Percentiles rank a stretch among this genome's conserved stretches.
These are phyloP conservation scores for Drosophila pallidifrons DNA, from an alignment of 1,140 invertebrate genomes.

Conservation along the genomic window DNA sequence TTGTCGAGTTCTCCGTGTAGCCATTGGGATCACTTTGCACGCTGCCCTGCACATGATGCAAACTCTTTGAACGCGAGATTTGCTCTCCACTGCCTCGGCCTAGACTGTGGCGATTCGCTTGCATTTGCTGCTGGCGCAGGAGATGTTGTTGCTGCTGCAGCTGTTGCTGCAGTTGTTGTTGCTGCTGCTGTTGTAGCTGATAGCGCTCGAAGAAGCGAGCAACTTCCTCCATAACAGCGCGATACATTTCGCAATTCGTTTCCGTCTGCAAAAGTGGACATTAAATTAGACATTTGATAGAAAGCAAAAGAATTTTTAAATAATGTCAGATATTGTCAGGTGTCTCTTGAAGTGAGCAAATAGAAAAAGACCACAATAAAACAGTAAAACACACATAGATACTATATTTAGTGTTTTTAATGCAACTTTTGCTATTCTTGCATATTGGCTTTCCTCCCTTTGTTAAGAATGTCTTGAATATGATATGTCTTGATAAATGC, in stretches of 20 bases:
- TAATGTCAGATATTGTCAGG: too few relatives aligned
- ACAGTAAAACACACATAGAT: too few relatives aligned
- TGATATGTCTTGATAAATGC: too few relatives aligned
- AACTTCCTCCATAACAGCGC: conserved; percentile 91
- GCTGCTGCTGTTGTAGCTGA: conserved; percentile 67
- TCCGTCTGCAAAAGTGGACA: conserved; percentile 87
- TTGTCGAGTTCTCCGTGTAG: conserved; percentile 61
- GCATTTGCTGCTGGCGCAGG: conserved; percentile 50
- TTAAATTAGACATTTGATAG: background rate
- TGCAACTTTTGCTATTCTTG: too few relatives aligned
- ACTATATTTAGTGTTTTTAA: too few relatives aligned
- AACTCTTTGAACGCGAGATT: conserved; percentile 85
- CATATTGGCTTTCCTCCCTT: too few relatives aligned
- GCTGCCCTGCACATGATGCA: conserved; percentile 86
- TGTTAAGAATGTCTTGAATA: too few relatives aligned
- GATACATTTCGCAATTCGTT: conserved; percentile 91
- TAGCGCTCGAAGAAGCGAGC: conserved; percentile 90
- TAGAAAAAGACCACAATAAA: too few relatives aligned
- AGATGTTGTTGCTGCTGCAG: conserved; percentile 47
- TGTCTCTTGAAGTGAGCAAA: too few relatives aligned
- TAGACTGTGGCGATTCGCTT: conserved; percentile 40
- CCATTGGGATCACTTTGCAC: conserved; percentile 66
- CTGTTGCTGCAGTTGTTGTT: conserved; percentile 40
- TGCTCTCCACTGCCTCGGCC: conserved; percentile 54
- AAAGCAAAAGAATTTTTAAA: too few relatives aligned